phyloP scores from a whole-genome alignment of 2,888 invertebrate species.

The Oegoconia quadripuncta region DNA sequence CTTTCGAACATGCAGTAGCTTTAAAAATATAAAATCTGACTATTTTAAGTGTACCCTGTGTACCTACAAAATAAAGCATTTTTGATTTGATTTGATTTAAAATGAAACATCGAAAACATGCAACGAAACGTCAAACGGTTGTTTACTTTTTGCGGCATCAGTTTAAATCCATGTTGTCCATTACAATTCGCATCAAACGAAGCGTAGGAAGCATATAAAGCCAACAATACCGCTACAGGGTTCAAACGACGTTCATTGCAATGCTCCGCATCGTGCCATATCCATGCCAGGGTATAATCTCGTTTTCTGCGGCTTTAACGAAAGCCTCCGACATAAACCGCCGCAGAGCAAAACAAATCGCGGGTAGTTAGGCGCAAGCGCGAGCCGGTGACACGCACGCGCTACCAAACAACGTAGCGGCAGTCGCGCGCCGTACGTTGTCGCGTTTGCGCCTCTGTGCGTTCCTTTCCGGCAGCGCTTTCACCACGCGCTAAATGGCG shows the following conservation, averaged over 20 bases:
- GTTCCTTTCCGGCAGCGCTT: conserved; percentile 33
- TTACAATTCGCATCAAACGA: conserved; percentile 44
- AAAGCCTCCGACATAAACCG: conserved; percentile 36
- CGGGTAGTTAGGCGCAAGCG: conserved; percentile 60
- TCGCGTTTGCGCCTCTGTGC: conserved; percentile 47
- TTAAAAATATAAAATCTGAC: no score
- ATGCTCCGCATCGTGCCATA: conserved; percentile 53
- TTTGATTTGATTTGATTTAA: no score
- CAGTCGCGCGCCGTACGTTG: conserved; percentile 63
- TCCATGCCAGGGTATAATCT: conserved; percentile 61
- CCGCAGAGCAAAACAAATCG: conserved; percentile 67
- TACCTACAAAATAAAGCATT: no score
- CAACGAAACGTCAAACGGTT: no score
- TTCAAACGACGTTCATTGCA: conserved; percentile 48
- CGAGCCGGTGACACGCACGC: conserved; percentile 50
- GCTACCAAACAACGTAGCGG: conserved; percentile 39
- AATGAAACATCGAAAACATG: no score
- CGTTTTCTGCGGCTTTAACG: conserved; percentile 54
- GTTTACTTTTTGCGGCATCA: neutral
- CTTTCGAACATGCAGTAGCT: no score
- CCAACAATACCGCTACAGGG: conserved; percentile 43
- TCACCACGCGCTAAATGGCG: conserved; percentile 71
- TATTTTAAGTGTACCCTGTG: no score
- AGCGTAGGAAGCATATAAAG: conserved; percentile 44
- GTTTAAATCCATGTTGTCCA: conserved; percentile 18